These are phyloP conservation scores for Polylopha cassiicola DNA, from an alignment of 2,888 invertebrate species.

Conservation along the genomic window DNA sequence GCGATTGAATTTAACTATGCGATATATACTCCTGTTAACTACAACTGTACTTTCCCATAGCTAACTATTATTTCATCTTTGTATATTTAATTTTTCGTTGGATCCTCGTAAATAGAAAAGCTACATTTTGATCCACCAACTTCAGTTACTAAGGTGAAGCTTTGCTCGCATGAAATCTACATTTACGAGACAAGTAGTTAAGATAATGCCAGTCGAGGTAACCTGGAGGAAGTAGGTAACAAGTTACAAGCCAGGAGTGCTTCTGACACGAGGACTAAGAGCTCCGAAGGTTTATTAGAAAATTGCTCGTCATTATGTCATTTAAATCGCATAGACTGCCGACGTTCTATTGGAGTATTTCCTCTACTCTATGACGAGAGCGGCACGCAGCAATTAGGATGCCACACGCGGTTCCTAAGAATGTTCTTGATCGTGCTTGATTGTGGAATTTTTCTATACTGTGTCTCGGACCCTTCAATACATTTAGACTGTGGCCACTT, in stretches of 20 bases:
- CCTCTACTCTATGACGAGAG: slow-evolving; percentile 76
- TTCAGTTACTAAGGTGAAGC: too few species aligned
- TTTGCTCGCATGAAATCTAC: too few species aligned
- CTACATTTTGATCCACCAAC: too few species aligned
- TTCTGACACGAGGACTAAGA: slow-evolving; percentile 66
- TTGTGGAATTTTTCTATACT: background rate
- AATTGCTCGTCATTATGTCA: slow-evolving; percentile 77
- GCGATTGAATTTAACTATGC: too few species aligned
- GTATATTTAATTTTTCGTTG: too few species aligned
- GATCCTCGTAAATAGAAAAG: too few species aligned
- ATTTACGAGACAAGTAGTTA: too few species aligned
- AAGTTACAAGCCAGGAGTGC: slow-evolving; percentile 61
- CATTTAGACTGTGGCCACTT: too few species aligned
- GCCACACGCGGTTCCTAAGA: slow-evolving; percentile 55
- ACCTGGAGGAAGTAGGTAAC: slow-evolving; percentile 70
- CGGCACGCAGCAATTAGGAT: slow-evolving; percentile 68
- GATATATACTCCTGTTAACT: too few species aligned
- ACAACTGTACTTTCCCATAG: too few species aligned
- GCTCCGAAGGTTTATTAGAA: slow-evolving; percentile 77
- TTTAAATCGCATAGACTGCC: slow-evolving; percentile 77
- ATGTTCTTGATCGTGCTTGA: slow-evolving; percentile 34
- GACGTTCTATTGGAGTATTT: slow-evolving; percentile 76
- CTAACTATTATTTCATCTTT: too few species aligned
- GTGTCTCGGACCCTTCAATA: background rate
- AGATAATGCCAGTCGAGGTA: slow-evolving; percentile 48